Evolutionary conservation across 2,113 vertebrate genomes (phyloP).

Genomic region (Cygnus buccinator): DNA sequence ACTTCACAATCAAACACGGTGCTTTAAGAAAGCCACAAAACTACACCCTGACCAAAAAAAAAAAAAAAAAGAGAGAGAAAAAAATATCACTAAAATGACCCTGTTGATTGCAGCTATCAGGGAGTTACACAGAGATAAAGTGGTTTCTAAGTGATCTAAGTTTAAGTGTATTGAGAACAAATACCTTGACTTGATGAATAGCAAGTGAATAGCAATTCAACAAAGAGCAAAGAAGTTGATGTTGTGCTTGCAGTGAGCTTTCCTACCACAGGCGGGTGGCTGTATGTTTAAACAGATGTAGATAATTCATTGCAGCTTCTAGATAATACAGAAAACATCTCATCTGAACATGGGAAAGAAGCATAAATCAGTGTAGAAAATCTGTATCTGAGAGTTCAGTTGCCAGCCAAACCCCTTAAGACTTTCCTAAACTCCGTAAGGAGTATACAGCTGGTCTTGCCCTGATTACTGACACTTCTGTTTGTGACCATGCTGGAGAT

Average conservation of each 20-base stretch:
- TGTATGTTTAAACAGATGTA: conserved; percentile 4
- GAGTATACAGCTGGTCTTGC: not conserved
- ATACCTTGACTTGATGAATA: not conserved
- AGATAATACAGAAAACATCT: not conserved
- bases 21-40: not conserved
- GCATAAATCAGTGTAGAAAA: not conserved
- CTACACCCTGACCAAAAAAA: not conserved
- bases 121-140: not conserved
- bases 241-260: not conserved
- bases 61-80: not conserved
- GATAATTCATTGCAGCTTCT: not conserved
- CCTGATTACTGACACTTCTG: not conserved
- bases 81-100: not conserved
- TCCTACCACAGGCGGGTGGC: not conserved
- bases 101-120: conserved; percentile 17
- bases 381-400: not conserved
- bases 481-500: not conserved
- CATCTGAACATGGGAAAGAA: not conserved
- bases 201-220: not conserved
- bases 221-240: not conserved
- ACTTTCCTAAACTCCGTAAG: not conserved
- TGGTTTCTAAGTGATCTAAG: not conserved
- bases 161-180: not conserved
- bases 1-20: not conserved
- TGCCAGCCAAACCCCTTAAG: not conserved